Evolutionary conservation across 2,888 invertebrate genomes (phyloP), one percentile per base, ranked within the genome.

Genomic region (Glaucopsyche alexis): DNA sequence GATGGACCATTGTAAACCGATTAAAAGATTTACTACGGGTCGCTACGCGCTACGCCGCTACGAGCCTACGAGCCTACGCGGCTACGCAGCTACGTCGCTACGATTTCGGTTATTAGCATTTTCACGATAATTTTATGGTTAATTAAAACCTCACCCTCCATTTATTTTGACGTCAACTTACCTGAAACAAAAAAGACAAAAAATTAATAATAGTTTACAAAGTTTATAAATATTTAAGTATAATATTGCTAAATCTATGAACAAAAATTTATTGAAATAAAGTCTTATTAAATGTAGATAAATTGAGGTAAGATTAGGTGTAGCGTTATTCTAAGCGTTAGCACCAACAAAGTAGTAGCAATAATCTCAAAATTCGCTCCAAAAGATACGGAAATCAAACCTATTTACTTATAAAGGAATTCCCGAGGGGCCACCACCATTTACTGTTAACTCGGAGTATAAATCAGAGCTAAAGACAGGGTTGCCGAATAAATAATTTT

Each of bases 1-100:
- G 84, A 85, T 80, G 88, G 88, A 88, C 90, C 90, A 91, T 90
- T 91, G 91, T 89, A 90, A 90, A 91, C 89, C 90, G 91, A 93
- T 93, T 93, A 91, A 91, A 91, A 90, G 90, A 91, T 93, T 92
- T 91, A 92, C 85, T 87, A 87, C 85, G 85, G 83, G 82, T 81
- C 82, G 83, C 60, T 60, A 60, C 29, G 29, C 60, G 78, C 78
- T 78, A 77, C 78, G 72, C 66, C 8, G 72, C 84, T 84, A 84
- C 45, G 67, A 45, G 66, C n/a, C 29, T 29, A 29, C 66, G 80
- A 82, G 78, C 80, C 80, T 83, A 84, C 84, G 79, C 71, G 74
- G 78, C 78, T 78, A 77, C 78, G 73, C 55, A 8, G 72, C 84
- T 84, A 85, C 84, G 75, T 80, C 14, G 72, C 75, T 73, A 73